A percentile compares a stretch with the other conserved stretches of the same genome.
phyloP scores from a whole-genome alignment of 2,888 invertebrate species.

The Hydrotaea cyrtoneurina region DNA sequence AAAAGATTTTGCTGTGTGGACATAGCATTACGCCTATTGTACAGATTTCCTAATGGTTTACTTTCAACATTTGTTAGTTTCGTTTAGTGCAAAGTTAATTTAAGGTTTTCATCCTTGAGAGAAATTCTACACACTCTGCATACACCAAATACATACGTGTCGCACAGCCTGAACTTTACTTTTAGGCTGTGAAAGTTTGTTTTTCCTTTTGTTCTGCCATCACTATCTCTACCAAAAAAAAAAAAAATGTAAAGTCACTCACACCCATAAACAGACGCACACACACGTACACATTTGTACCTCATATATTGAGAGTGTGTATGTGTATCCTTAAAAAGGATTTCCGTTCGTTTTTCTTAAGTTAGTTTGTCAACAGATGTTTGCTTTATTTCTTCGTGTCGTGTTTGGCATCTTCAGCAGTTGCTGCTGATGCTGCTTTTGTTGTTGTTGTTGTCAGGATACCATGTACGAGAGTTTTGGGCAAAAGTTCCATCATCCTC shows the following conservation, averaged over 20 bases:
- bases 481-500: constrained; percentile 44
- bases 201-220: constrained; percentile 15
- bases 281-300: not conserved
- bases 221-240: constrained; percentile 12
- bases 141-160: constrained; percentile 1
- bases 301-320: not conserved
- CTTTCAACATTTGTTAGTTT: constrained; percentile 51
- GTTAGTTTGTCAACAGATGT: constrained; percentile 67
- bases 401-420: constrained; percentile 33
- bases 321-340: constrained; percentile 60
- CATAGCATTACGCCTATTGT: constrained; percentile 16
- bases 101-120: constrained; percentile 31
- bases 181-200: constrained; percentile 58
- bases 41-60: constrained; percentile 52
- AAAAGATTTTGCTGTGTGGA: not conserved
- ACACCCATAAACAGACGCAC: not conserved
- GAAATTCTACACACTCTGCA: not conserved
- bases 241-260: constrained; percentile 5
- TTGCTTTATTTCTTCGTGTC: constrained; percentile 60
- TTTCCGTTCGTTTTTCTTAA: constrained; percentile 60
- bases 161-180: constrained; percentile 30
- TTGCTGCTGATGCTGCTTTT: not conserved
- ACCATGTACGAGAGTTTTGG: constrained; percentile 34
- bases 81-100: constrained; percentile 58
- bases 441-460: constrained; percentile 15